phyloP scores from a whole-genome alignment of 2,113 vertebrate species.

The Chamaea fasciata region DNA sequence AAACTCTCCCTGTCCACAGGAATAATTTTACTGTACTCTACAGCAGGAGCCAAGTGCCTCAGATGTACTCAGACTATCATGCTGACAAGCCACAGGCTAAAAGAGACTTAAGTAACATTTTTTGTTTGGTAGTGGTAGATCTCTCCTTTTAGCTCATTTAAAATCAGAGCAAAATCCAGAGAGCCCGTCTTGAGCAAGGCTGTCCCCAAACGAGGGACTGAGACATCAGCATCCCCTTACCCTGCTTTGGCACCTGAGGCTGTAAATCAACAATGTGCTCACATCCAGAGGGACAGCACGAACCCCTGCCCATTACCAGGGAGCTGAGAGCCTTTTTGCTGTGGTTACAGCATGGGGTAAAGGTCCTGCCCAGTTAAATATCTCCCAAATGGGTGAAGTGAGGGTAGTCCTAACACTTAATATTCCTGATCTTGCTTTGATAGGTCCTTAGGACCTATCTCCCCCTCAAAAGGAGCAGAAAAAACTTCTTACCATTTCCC shows the following conservation, averaged over 20 bases:
- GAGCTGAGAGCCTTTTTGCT: background rate
- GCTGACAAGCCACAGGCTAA: background rate
- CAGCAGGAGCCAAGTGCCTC: background rate
- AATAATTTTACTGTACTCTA: background rate
- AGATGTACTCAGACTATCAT: background rate
- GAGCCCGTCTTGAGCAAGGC: background rate
- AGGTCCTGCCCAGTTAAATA: background rate
- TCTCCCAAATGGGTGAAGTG: background rate
- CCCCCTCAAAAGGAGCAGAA: background rate
- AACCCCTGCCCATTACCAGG: background rate
- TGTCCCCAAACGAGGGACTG: background rate
- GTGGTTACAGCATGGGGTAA: background rate
- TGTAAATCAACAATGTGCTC: background rate
- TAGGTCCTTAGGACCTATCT: background rate
- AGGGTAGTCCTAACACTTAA: background rate
- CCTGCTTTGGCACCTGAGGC: background rate
- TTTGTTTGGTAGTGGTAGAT: background rate
- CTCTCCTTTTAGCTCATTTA: background rate
- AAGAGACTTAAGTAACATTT: background rate
- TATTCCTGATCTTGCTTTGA: background rate
- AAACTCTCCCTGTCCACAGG: background rate
- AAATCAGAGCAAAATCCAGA: background rate
- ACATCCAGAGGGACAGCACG: background rate
- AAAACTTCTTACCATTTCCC: background rate
- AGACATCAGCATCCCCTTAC: rapidly evolving